These are phyloP conservation scores for Dicentrarchus labrax DNA, from an alignment of 2,113 vertebrate species.

Conservation along the genomic window DNA sequence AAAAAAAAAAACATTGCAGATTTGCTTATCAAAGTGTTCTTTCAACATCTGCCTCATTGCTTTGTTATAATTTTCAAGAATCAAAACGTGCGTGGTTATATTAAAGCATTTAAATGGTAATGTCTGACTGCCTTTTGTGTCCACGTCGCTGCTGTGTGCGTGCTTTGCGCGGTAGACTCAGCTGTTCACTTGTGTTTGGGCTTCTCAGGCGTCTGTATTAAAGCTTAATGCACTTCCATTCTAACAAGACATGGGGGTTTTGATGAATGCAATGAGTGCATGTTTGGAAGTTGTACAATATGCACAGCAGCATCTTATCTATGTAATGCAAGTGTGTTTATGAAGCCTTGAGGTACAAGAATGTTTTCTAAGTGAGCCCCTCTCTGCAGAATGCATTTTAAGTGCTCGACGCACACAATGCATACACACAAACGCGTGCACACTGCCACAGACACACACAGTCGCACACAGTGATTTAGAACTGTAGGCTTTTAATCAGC, in stretches of 20 bases:
- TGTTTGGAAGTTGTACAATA: conserved; percentile 68
- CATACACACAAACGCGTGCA: conserved; percentile 26
- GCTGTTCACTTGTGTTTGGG: conserved; percentile 59
- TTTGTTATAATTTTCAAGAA: conserved; percentile 67
- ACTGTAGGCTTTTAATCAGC: conserved; percentile 84
- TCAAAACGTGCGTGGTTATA: conserved; percentile 55
- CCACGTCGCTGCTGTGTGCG: conserved; percentile 33
- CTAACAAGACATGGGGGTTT: conserved; percentile 64
- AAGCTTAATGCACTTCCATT: conserved; percentile 80
- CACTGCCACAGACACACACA: background rate
- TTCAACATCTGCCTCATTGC: conserved; percentile 66
- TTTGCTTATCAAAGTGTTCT: conserved; percentile 74
- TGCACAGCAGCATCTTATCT: conserved; percentile 74
- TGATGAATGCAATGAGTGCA: conserved; percentile 73
- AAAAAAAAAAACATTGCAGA: conserved; percentile 59
- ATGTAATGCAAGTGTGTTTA: conserved; percentile 76
- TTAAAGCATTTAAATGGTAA: conserved; percentile 73
- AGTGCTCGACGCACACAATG: conserved; percentile 47
- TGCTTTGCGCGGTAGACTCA: conserved; percentile 25
- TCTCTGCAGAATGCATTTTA: conserved; percentile 68
- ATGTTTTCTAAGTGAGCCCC: conserved; percentile 73
- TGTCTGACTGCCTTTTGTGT: conserved; percentile 61
- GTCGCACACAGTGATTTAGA: conserved; percentile 66
- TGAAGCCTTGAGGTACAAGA: conserved; percentile 70
- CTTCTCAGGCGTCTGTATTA: conserved; percentile 65